Evolutionary conservation across 2,888 invertebrate species (phyloP), one percentile per base, ranked within the genome.

Genomic region (Choristoneura rosaceana): DNA sequence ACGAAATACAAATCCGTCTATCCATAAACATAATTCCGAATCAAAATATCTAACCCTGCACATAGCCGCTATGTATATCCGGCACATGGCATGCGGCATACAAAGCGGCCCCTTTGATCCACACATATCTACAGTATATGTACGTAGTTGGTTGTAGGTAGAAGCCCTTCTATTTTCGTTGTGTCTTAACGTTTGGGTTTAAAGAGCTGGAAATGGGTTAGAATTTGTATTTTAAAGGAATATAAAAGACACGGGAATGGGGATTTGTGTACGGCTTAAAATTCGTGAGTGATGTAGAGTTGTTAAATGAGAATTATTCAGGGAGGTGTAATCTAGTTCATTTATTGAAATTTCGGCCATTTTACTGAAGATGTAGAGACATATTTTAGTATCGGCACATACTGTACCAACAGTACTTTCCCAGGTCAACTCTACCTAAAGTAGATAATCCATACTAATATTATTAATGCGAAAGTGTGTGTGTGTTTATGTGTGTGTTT

Each of bases 41-140:
- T 71, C 71, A 68, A 71, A 67, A 71, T 71, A 71, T 62, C 71
- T 71, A 71, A 71, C 71, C 64, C 66, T 45, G 61, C 70, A 70
- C 43, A 69, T 55, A 68, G 47, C 67, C 15, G 25, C 45, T 33
- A 65, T 59, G 33, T 61, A 62, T n/a, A 25, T 43, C 66, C 38
- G 12, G 45, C 61, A 80, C 76, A 76, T 70, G 80, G 81, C 75
- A 81, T 81, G 84, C 85, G 87, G 86, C 82, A 75, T 84, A 87
- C 89, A 90, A 90, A 90, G 89, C 85, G 82, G 79, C 75, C 88
- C 89, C 90, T 91, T 91, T 91, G 90, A 91, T 90, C 85, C 90
- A 77, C 79, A 33, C 80, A 55, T 81, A 84, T 80, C 47, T 4
- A 76, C 69, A 38, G 38, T 38, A 38, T 77, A 45, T 77, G 55